These are phyloP conservation scores for Leptopilina clavipes DNA, from an alignment of 1,140 invertebrate species.

Conservation along the genomic window DNA sequence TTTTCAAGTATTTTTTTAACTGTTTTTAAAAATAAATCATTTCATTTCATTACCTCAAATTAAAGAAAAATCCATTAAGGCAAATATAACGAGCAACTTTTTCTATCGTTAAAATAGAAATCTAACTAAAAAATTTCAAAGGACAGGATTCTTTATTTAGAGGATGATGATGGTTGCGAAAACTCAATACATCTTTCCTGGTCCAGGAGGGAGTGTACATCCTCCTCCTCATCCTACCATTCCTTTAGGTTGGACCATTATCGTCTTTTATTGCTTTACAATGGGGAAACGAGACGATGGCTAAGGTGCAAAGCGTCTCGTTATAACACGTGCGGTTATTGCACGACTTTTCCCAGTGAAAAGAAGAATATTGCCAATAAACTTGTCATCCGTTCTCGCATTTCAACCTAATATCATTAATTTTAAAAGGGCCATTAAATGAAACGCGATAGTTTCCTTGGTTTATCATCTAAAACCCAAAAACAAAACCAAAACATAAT, in stretches of 20 bases:
- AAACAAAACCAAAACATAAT: too few relatives aligned
- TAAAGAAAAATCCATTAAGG: too few relatives aligned
- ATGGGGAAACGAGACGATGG: conserved; percentile 13
- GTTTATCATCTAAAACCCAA: too few relatives aligned
- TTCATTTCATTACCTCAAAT: background rate
- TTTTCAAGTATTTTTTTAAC: conserved; percentile 10
- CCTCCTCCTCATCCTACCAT: too few relatives aligned
- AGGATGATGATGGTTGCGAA: background rate
- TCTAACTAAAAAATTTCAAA: too few relatives aligned
- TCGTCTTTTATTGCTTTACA: conserved; percentile 23
- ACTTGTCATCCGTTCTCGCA: background rate
- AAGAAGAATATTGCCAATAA: conserved; percentile 33
- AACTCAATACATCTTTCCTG: too few relatives aligned
- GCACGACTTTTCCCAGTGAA: conserved; percentile 1
- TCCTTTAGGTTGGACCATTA: conserved; percentile 15
- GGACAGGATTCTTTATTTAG: conserved; percentile 4
- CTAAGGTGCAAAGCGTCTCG: conserved; percentile 25
- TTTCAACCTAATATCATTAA: conserved; percentile 29
- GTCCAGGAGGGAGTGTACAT: background rate
- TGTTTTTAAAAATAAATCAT: conserved; percentile 19
- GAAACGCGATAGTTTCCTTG: too few relatives aligned
- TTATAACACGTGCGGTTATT: conserved; percentile 17
- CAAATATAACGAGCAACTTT: too few relatives aligned
- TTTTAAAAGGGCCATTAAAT: conserved; percentile 28
- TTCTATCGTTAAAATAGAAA: too few relatives aligned